Percentiles rank a stretch among this genome's conserved stretches.
These are phyloP conservation scores for Apomyelois bistriatella DNA, from an alignment of 2,888 invertebrate genomes.

Conservation along the genomic window DNA sequence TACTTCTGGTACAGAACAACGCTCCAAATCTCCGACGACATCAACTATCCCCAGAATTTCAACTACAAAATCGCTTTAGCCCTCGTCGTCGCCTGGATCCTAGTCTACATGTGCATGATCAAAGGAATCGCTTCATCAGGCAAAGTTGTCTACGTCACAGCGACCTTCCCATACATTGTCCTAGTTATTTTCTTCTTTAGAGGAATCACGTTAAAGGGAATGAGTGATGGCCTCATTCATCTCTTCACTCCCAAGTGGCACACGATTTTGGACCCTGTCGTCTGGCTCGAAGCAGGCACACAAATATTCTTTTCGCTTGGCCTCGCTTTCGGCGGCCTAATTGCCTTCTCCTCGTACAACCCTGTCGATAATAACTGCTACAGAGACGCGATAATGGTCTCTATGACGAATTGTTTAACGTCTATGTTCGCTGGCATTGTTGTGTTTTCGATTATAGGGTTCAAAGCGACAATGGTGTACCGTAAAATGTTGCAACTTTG, in stretches of 20 bases:
- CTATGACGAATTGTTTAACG: conserved; percentile 95
- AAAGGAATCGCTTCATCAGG: conserved; percentile 98
- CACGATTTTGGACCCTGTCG: conserved; percentile 93
- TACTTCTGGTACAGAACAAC: conserved; percentile 98
- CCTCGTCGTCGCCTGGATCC: conserved; percentile 93
- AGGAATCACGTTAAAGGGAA: conserved; percentile 93
- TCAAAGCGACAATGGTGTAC: conserved; percentile 93
- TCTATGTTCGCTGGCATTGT: conserved; percentile 98
- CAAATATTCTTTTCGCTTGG: conserved; percentile 98
- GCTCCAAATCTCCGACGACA: conserved; percentile 92
- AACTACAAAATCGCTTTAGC: conserved; percentile 95
- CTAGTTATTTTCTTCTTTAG: conserved; percentile 97
- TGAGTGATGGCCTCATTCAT: conserved; percentile 91
- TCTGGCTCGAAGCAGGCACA: conserved; percentile 98
- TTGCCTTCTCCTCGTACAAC: conserved; percentile 98
- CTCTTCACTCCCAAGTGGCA: conserved; percentile 96
- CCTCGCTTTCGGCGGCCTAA: conserved; percentile 96
- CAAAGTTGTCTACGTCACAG: conserved; percentile 97
- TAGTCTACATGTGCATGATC: conserved; percentile 98
- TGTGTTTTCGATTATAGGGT: conserved; percentile 96
- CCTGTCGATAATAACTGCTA: conserved; percentile 98
- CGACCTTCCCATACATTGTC: conserved; percentile 97
- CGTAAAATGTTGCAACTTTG: no score
- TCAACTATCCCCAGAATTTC: conserved; percentile 91
- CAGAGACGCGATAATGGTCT: conserved; percentile 95